A percentile compares a stretch with the other conserved stretches of the same genome.
Evolutionary conservation across 2,113 vertebrate species (phyloP).

Genomic region (Laticauda laticaudata): DNA sequence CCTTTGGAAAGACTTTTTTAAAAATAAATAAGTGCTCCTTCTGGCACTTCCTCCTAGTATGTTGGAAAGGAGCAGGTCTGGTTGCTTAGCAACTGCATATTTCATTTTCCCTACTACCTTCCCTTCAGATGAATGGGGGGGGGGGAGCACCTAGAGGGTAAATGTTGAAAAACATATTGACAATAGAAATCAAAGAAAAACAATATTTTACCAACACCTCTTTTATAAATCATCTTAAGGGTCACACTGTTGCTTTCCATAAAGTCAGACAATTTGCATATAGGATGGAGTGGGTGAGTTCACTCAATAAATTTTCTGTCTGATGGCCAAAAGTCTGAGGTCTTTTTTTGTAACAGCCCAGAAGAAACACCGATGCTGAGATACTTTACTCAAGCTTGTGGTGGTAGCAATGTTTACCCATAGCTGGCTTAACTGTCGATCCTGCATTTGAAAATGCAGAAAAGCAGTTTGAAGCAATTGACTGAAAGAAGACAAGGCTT

Average conservation of each 20-base stretch:
- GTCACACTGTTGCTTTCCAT: neutral
- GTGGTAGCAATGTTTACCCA: neutral
- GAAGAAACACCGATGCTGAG: neutral
- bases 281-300: neutral
- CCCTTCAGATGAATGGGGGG: neutral
- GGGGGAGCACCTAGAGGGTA: neutral
- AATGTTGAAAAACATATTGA: neutral
- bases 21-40: neutral
- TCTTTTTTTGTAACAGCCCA: neutral
- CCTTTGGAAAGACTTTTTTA: neutral
- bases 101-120: neutral
- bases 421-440: neutral
- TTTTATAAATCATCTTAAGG: neutral
- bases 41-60: neutral
- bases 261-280: neutral
- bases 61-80: neutral
- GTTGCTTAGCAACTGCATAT: neutral
- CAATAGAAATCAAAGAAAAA: neutral
- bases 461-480: neutral
- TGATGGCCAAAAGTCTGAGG: neutral
- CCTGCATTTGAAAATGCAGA: neutral
- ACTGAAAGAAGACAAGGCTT: neutral
- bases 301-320: neutral
- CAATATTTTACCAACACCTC: neutral
- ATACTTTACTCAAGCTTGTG: neutral